A percentile compares a stretch with the other conserved stretches of the same genome.
These are phyloP conservation scores for Euwallacea fornicatus DNA, from an alignment of 1,140 invertebrate species.

Conservation along the genomic window DNA sequence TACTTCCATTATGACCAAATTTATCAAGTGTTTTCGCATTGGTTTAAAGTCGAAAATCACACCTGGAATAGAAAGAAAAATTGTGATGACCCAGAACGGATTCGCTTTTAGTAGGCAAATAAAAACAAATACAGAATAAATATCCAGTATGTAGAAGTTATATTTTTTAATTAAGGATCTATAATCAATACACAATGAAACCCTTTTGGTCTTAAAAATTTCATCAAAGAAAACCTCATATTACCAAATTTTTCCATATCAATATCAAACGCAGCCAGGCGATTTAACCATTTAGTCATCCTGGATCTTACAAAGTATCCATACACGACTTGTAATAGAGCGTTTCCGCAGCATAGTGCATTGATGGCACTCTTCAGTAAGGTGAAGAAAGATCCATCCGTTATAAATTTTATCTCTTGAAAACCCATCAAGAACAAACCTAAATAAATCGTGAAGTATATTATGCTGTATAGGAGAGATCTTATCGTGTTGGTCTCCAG, in stretches of 20 bases:
- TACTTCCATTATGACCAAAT: neutral
- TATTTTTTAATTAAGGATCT: no score
- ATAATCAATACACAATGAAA: no score
- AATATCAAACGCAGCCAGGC: neutral
- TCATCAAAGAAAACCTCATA: neutral
- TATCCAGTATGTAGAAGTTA: no score
- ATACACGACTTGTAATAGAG: neutral
- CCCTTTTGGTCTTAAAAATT: neutral
- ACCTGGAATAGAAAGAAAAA: neutral
- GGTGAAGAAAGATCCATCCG: neutral
- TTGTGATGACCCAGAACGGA: no score
- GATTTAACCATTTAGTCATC: constrained; percentile 5
- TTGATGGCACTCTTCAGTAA: neutral
- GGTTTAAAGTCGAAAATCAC: neutral
- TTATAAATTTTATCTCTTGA: neutral
- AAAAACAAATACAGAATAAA: no score
- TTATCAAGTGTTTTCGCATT: neutral
- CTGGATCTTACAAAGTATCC: neutral
- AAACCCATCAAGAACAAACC: neutral
- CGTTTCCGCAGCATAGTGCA: neutral
- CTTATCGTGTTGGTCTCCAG: neutral
- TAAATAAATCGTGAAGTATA: neutral
- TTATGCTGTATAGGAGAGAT: neutral
- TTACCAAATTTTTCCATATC: neutral
- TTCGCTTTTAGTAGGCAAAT: no score